Conservation (phyloP, 2,797 vertebrate genomes). For the Coccyzus lansbergi region DNA sequence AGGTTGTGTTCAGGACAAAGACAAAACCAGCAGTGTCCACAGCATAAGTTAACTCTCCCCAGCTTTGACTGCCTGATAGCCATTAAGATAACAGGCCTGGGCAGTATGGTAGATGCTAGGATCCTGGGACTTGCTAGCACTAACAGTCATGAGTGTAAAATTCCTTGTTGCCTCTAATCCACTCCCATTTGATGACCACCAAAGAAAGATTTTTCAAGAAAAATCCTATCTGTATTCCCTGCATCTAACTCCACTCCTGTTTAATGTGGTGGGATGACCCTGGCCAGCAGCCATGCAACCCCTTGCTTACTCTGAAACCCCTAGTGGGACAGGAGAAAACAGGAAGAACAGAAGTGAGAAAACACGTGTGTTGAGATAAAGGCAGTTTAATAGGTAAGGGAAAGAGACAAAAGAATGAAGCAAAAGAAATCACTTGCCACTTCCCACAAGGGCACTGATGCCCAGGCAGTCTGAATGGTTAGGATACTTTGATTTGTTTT, state of each 20-base stretch:
- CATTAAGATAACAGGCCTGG: background rate
- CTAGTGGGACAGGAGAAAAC: background rate
- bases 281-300: background rate
- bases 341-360: background rate
- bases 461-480: background rate
- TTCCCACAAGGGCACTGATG: background rate
- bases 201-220: background rate
- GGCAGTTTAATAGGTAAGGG: background rate
- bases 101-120: background rate
- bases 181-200: background rate
- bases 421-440: background rate
- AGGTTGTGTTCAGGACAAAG: background rate
- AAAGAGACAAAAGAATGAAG: background rate
- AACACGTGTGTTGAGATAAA: background rate
- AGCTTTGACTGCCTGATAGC: background rate
- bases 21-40: background rate
- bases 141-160: background rate
- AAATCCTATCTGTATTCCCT: background rate
- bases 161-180: background rate
- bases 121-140: background rate
- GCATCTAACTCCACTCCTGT: background rate
- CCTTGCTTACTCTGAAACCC: background rate
- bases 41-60: background rate
- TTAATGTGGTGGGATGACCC: background rate
- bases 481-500: background rate